phyloP scores from a whole-genome alignment of 2,113 vertebrate genomes.

The Himantopus leucocephalus region DNA sequence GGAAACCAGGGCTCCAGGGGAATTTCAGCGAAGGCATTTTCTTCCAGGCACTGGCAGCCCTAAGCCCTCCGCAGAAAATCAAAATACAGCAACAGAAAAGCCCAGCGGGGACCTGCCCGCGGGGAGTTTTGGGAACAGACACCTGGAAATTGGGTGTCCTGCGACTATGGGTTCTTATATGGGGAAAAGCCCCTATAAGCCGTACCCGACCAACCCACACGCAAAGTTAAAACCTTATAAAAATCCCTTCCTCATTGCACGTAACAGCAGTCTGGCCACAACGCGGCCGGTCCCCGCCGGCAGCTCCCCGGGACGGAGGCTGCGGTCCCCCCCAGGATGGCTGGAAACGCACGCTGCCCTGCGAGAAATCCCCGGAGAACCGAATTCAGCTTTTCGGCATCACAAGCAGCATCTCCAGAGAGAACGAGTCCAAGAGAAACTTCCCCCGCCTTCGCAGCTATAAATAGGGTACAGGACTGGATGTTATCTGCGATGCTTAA shows the following conservation, averaged over 20 bases:
- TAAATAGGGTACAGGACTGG: neutral
- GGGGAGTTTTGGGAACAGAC: neutral
- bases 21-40: neutral
- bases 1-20: neutral
- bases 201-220: rapidly evolving
- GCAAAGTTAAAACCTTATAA: neutral
- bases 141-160: neutral
- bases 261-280: neutral
- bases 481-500: neutral
- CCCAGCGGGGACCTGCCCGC: neutral
- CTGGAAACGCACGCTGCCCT: neutral
- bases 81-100: neutral
- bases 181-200: neutral
- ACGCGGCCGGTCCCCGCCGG: neutral
- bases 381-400: neutral
- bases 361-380: neutral
- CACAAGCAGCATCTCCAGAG: neutral
- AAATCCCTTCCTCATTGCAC: neutral
- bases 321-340: neutral
- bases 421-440: neutral
- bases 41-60: neutral
- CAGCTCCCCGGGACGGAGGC: neutral
- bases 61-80: neutral
- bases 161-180: rapidly evolving
- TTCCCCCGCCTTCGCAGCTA: neutral